Conservation (phyloP, 2,888 invertebrate species). For the Trichogramma dendrolimi region DNA sequence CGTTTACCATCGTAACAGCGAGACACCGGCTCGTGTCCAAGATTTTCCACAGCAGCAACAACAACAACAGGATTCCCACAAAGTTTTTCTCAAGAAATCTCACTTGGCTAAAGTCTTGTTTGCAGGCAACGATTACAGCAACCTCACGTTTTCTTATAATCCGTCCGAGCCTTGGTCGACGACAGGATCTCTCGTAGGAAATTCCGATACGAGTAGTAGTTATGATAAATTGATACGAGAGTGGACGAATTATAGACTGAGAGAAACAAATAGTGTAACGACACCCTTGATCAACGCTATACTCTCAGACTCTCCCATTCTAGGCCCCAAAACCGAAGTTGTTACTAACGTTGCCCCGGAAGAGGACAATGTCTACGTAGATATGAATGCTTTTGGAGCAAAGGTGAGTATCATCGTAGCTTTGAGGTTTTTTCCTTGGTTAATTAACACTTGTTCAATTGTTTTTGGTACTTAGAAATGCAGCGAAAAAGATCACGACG, state of each 20-base stretch:
- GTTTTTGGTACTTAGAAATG: constrained; percentile 14
- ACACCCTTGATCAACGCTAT: constrained; percentile 44
- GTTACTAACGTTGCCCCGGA: constrained; percentile 24
- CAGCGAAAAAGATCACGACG: constrained; percentile 9
- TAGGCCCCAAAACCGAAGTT: constrained; percentile 35
- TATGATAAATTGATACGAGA: constrained; percentile 30
- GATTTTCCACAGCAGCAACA: constrained; percentile 45
- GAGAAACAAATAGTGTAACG: constrained; percentile 33
- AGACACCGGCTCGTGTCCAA: too few species aligned
- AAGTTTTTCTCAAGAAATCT: constrained; percentile 30
- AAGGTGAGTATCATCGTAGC: constrained; percentile 19
- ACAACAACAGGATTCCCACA: constrained; percentile 38
- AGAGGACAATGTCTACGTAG: constrained; percentile 42
- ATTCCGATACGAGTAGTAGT: constrained; percentile 14
- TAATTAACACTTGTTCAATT: not conserved
- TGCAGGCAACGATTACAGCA: constrained; percentile 33
- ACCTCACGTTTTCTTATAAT: constrained; percentile 18
- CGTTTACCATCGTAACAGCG: constrained; percentile 54
- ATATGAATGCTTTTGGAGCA: constrained; percentile 40
- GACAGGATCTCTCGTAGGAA: constrained; percentile 2
- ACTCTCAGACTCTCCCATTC: constrained; percentile 42
- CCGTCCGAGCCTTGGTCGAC: constrained; percentile 7
- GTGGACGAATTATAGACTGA: constrained; percentile 34
- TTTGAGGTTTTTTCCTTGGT: not conserved
- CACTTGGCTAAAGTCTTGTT: constrained; percentile 38